phyloP scores from a whole-genome alignment of 2,113 vertebrate genomes.

The Cebus imitator region DNA sequence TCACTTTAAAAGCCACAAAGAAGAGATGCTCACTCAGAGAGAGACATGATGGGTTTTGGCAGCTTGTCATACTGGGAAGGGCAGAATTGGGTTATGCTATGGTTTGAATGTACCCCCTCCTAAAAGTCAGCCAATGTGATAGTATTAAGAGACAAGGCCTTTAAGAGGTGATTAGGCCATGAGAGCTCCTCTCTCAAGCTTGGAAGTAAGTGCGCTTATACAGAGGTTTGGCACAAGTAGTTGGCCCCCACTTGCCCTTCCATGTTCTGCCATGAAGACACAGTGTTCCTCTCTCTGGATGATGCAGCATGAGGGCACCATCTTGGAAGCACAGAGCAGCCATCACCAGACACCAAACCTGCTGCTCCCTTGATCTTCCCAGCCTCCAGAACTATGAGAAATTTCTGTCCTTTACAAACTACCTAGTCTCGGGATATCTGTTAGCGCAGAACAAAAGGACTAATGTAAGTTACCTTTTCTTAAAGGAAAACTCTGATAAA shows the following conservation, averaged over 20 bases:
- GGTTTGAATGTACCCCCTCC: background rate
- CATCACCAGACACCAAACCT: background rate
- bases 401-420: background rate
- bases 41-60: accelerated
- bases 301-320: no score
- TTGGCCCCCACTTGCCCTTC: background rate
- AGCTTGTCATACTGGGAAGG: background rate
- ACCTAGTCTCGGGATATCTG: background rate
- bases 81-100: background rate
- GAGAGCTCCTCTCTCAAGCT: background rate
- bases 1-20: background rate
- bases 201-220: background rate
- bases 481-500: background rate
- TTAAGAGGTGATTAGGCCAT: background rate
- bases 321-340: background rate
- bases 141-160: background rate
- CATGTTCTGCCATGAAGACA: background rate
- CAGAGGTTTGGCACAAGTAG: no score
- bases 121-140: background rate
- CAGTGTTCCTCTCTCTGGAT: background rate
- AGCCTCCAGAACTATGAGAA: background rate
- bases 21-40: background rate
- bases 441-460: background rate
- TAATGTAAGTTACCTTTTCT: no score
- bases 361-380: background rate